Evolutionary conservation across 2,888 invertebrate species (phyloP).

Genomic region (Thera obeliscata): DNA sequence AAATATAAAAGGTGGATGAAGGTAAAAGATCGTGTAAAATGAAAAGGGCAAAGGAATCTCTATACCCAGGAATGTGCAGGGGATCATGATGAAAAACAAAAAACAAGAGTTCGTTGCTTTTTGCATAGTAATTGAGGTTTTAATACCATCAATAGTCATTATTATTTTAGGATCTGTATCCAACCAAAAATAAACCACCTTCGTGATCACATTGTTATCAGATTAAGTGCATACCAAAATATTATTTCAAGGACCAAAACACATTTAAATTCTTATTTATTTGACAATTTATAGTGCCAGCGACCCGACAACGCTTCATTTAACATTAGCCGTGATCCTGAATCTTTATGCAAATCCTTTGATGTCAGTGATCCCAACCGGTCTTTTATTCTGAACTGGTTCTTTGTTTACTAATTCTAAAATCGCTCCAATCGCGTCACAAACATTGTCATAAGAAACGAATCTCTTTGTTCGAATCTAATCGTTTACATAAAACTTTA

Average conservation of each 20-base stretch:
- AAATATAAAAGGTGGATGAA: too few species aligned
- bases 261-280: slow-evolving; percentile 14
- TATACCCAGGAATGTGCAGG: too few species aligned
- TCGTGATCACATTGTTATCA: neutral
- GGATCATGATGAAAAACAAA: too few species aligned
- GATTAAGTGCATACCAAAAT: neutral
- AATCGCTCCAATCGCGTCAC: neutral
- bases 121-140: too few species aligned
- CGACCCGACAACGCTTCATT: slow-evolving; percentile 18
- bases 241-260: slow-evolving; percentile 1
- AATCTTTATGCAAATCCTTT: slow-evolving; percentile 50
- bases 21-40: too few species aligned
- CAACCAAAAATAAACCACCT: neutral
- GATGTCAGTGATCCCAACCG: slow-evolving; percentile 55
- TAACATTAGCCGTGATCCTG: slow-evolving; percentile 37
- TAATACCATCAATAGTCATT: too few species aligned
- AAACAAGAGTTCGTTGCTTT: too few species aligned
- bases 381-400: slow-evolving; percentile 37
- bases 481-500: neutral
- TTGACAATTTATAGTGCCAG: slow-evolving; percentile 23
- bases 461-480: neutral
- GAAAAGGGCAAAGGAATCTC: too few species aligned
- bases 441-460: neutral
- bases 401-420: slow-evolving; percentile 4
- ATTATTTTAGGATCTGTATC: neutral